Evolutionary conservation across 35 echinoderm and acorn worm genomes (phyloP), one percentile per base, ranked within the genome.

Genomic region (Eucidaris tribuloides): DNA sequence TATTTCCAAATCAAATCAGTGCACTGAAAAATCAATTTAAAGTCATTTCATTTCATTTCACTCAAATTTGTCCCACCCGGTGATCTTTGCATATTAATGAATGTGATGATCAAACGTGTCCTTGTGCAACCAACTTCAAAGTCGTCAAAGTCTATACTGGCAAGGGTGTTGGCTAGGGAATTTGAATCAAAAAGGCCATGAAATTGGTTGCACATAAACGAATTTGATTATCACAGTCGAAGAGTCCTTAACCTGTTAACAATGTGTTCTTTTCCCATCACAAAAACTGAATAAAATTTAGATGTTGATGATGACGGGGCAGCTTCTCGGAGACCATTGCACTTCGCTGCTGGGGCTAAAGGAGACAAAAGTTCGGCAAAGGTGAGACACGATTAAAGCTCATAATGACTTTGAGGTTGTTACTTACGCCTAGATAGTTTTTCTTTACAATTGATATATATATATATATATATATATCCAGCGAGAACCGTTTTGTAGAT

Each of bases 281-380:
- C n/a, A n/a, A n/a, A n/a, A n/a, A n/a, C n/a, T n/a, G n/a, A n/a
- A n/a, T n/a, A n/a, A n/a, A n/a, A 36, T 18, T 40, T 44, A 74
- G 68, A 74, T 20, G 68, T 74, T 7, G n/a, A 74, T 41, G 68
- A 74, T 44, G 41, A 42, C 39, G 68, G 68, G 2, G 68, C 38
- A 44, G 68, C 68, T 41, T 27, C 29, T 44, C 34, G 68, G 24
- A 14, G 68, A 0, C 68, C 68, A 7, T 40, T 74, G 38, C 68
- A 74, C 44, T 74, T 74, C 29, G 68, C 68, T 2, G 68, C 68
- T n/a, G 68, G 11, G 24, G 38, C 68, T 18, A 74, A 44, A 36
- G 44, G 44, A 24, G 48, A 52, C 9, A 52, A 52, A 52, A 40
- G 44, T 40, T 40, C 15, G 20, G 22, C 68, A 19, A 74, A 74